Percentiles rank a stretch among this genome's conserved stretches.
Conservation (phyloP, 1,140 invertebrate genomes). For the Berghia stephanieae region DNA sequence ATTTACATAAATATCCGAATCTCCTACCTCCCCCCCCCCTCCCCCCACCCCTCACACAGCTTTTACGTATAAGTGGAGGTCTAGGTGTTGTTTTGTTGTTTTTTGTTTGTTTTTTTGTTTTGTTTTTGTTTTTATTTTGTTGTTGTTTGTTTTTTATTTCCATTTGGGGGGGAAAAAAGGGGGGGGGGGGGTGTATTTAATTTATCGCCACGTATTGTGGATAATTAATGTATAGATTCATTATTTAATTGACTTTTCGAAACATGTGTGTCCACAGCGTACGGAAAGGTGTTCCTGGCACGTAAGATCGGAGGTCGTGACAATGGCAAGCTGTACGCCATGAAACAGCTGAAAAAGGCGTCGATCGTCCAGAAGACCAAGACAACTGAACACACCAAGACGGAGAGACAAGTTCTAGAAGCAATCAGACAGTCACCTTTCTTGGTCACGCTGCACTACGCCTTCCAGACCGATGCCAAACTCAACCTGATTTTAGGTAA, state of each 20-base stretch:
- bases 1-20: too few relatives aligned
- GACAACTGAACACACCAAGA: slow-evolving; percentile 69
- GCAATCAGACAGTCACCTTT: slow-evolving; percentile 95
- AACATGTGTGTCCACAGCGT: too few relatives aligned
- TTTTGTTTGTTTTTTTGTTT: not conserved
- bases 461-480: slow-evolving; percentile 99
- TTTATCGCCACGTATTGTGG: too few relatives aligned
- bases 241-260: too few relatives aligned
- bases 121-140: not conserved
- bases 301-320: slow-evolving; percentile 88
- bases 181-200: too few relatives aligned
- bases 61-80: too few relatives aligned
- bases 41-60: too few relatives aligned
- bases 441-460: slow-evolving; percentile 96
- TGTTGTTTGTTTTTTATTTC: not conserved
- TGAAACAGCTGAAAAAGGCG: slow-evolving; percentile 99
- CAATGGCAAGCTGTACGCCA: slow-evolving; percentile 95
- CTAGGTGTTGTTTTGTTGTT: slow-evolving; percentile 8
- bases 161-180: too few relatives aligned
- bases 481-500: slow-evolving; percentile 90
- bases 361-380: slow-evolving; percentile 72
- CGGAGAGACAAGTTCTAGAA: slow-evolving; percentile 97
- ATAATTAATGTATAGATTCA: too few relatives aligned
- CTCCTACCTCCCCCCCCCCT: too few relatives aligned
- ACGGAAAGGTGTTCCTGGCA: slow-evolving; percentile 87